Evolutionary conservation across 1,140 invertebrate species (phyloP).

Genomic region (Camponotus vicinus): DNA sequence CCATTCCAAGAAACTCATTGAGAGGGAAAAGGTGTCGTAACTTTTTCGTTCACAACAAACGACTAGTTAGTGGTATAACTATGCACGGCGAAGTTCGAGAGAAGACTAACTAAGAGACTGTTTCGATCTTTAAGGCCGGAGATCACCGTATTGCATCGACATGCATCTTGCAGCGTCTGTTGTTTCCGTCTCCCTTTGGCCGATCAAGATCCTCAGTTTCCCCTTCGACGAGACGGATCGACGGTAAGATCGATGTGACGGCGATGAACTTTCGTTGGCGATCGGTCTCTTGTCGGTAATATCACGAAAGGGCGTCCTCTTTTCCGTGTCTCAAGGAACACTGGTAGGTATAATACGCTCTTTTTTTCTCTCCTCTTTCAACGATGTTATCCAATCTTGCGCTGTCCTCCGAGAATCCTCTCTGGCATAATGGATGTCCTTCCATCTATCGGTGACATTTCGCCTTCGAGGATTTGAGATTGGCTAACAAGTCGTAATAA

Average conservation of each 20-base stretch:
- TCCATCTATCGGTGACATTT: conserved; percentile 56
- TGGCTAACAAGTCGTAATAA: conserved; percentile 62
- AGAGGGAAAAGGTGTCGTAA: conserved; percentile 21
- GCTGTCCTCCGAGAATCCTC: conserved; percentile 45
- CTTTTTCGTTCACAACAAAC: not conserved
- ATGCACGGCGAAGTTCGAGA: not conserved
- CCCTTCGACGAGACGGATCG: conserved; percentile 39
- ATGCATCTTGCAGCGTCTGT: conserved; percentile 18
- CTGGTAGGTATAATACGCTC: conserved; percentile 43
- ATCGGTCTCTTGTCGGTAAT: conserved; percentile 53
- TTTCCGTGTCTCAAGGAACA: conserved; percentile 54
- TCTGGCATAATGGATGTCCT: conserved; percentile 54
- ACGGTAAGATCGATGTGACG: conserved; percentile 54
- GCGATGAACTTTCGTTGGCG: conserved; percentile 59
- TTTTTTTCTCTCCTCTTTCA: conserved; percentile 35
- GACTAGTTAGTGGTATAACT: not conserved
- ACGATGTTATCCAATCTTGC: conserved; percentile 43
- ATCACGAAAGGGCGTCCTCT: conserved; percentile 61
- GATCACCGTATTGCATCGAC: not conserved
- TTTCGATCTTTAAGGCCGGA: not conserved
- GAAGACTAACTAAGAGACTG: not conserved
- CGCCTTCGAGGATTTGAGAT: conserved; percentile 47
- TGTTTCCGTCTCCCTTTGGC: conserved; percentile 39
- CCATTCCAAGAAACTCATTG: not conserved
- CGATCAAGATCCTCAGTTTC: conserved; percentile 40